Percentiles rank a stretch among this genome's conserved stretches.
Evolutionary conservation across 2,888 invertebrate genomes (phyloP).

Genomic region (Drosophila ochracea): DNA sequence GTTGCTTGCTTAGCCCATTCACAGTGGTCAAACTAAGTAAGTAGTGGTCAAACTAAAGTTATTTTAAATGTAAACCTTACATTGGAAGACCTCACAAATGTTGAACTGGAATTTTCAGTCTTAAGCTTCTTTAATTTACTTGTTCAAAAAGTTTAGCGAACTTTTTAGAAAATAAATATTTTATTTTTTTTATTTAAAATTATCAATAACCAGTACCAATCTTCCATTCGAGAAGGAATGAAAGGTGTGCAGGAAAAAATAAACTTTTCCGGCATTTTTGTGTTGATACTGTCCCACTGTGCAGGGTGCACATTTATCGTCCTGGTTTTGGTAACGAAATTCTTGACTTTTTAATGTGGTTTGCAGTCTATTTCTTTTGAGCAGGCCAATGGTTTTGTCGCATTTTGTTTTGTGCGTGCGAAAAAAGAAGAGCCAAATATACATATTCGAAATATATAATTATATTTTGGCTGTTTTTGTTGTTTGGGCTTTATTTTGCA

Average conservation of each 20-base stretch:
- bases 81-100: background rate
- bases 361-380: slow-evolving; percentile 38
- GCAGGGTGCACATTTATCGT: slow-evolving; percentile 3
- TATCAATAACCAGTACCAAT: background rate
- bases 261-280: background rate
- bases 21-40: slow-evolving; percentile 52
- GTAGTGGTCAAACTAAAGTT: background rate
- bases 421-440: slow-evolving; percentile 6
- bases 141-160: background rate
- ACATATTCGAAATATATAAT: slow-evolving; percentile 64
- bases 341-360: slow-evolving; percentile 68
- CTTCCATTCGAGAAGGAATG: background rate
- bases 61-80: background rate
- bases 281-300: slow-evolving; percentile 27
- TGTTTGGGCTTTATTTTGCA: slow-evolving; percentile 54
- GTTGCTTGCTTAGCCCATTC: slow-evolving; percentile 25
- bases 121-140: background rate
- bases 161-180: background rate
- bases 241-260: background rate
- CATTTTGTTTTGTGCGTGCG: slow-evolving; percentile 17
- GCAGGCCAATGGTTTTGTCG: slow-evolving; percentile 24
- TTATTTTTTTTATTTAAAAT: background rate
- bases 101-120: background rate
- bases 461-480: slow-evolving; percentile 49
- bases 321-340: slow-evolving; percentile 30